Evolutionary conservation across 2,888 invertebrate species (phyloP), one percentile per base, ranked within the genome.

Genomic region (Morinoia aosen): DNA sequence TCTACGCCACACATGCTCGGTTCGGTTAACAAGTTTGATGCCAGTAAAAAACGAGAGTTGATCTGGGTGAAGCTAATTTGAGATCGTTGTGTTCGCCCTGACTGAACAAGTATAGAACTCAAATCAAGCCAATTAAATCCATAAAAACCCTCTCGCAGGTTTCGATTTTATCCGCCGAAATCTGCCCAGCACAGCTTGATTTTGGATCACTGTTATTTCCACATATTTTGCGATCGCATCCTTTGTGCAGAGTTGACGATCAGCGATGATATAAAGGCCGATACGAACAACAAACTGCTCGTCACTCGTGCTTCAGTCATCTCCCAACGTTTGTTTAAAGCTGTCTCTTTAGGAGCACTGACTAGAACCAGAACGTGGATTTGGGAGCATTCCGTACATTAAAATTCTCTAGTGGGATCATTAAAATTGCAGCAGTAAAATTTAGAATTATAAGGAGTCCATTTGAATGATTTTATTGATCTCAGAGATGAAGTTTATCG

Each of bases 391-490:
- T 93, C 57, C 58, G 48, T 14, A 57, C 57, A 93, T 93, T 93
- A 57, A 93, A 33, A 93, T 57, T 93, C 93, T 57, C 48, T 93
- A 19, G 93, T 57, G 57, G 12, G 19, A 57, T 57, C 93, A 93
- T 93, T 93, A 93, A 57, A 39, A 93, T 93, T 93, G 93, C 57
- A 33, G 25, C n/a, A 48, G 57, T 12, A 57, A 57, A 93, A 93
- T 93, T 93, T 93, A 93, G 57, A 93, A 57, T 93, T 93, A 93
- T 93, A 57, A 93, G 58, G 56, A 93, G 93, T 93, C 57, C 93
- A 93, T 93, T 93, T 93, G 93, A 93, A 57, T 93, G 93, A 93
- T 93, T 93, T 93, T 93, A 93, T 57, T 90, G 90, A 90, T 90
- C 90, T 40, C n/a, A 39, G 48, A 90, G 90, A 90, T 90, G 90